Evolutionary conservation across 2,797 vertebrate species (phyloP).

Genomic region (Psittacula echo): DNA sequence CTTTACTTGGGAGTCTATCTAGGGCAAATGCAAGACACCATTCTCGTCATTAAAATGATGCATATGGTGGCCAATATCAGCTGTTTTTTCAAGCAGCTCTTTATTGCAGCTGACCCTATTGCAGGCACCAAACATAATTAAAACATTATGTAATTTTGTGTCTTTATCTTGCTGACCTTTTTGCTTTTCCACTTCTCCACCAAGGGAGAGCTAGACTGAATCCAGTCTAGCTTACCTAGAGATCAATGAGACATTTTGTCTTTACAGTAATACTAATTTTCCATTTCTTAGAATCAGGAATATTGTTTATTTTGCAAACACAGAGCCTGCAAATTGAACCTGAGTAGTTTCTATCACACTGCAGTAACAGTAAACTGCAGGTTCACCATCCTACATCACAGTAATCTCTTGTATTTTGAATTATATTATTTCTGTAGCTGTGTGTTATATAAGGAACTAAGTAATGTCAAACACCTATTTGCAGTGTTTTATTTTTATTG

Average conservation of each 20-base stretch:
- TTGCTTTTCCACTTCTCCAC: background rate
- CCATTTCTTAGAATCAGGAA: background rate
- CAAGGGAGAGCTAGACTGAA: background rate
- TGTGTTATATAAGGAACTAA: background rate
- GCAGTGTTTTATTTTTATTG: background rate
- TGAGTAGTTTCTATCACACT: background rate
- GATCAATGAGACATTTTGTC: background rate
- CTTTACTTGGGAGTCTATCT: background rate
- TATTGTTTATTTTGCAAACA: background rate
- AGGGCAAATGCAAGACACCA: background rate
- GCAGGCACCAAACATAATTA: background rate
- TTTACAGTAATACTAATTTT: background rate
- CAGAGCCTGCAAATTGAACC: background rate
- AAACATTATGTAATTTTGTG: background rate
- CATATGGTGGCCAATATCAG: background rate
- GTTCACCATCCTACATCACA: background rate
- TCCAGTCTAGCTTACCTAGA: background rate
- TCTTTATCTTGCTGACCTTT: background rate
- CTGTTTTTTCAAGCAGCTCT: background rate
- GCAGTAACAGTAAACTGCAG: background rate
- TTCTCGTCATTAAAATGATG: background rate
- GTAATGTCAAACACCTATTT: background rate
- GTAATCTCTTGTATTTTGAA: background rate
- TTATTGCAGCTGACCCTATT: background rate
- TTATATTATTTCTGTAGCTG: background rate